Percentiles rank a stretch among this genome's conserved stretches.
These are phyloP conservation scores for Drosophila fulvimacula DNA, from an alignment of 2,888 invertebrate species.

Conservation along the genomic window DNA sequence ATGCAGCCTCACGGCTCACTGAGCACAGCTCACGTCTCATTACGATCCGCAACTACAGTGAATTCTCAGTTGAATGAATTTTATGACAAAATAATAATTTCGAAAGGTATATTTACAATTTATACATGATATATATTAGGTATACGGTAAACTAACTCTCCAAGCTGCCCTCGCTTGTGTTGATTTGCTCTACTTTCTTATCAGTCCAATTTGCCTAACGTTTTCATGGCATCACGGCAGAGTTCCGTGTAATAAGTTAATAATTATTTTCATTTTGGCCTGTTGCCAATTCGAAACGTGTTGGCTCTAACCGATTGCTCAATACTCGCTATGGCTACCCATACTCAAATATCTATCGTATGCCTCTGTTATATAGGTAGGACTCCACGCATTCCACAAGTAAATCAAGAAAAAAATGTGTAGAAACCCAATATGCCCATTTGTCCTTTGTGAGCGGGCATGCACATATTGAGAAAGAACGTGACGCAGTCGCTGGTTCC, in stretches of 20 bases:
- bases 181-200: background rate
- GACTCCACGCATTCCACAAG: background rate
- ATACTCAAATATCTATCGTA: background rate
- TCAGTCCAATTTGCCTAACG: background rate
- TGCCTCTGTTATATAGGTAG: background rate
- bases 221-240: background rate
- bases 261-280: slow-evolving; percentile 27
- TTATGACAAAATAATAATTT: background rate
- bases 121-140: background rate
- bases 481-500: slow-evolving; percentile 2
- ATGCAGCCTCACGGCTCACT: slow-evolving; percentile 2
- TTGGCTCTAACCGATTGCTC: background rate
- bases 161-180: background rate
- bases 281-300: background rate
- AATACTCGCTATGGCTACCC: background rate
- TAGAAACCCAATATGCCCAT: background rate
- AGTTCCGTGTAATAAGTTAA: slow-evolving; percentile 17
- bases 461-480: background rate
- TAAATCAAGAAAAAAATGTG: background rate
- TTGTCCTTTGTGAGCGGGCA: background rate
- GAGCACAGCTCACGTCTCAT: background rate
- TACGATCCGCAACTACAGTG: background rate
- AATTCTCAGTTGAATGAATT: background rate
- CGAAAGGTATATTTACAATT: background rate
- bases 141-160: background rate